A percentile compares a stretch with the other conserved stretches of the same genome.
Evolutionary conservation across 2,888 invertebrate genomes (phyloP).

Genomic region (Lycaena phlaeas): DNA sequence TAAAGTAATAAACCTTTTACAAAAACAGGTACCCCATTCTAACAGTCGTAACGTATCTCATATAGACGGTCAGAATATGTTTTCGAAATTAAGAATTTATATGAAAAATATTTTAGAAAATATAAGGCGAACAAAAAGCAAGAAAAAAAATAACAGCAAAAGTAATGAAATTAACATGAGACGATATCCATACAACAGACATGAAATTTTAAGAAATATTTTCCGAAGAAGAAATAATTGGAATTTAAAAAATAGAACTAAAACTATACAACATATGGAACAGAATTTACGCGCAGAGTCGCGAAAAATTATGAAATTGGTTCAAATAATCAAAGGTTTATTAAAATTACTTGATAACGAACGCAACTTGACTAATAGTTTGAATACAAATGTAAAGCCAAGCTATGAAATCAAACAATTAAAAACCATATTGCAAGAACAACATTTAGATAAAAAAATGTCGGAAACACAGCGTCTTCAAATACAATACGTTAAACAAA

Average conservation of each 20-base stretch:
- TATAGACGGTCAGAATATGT: conserved; percentile 14
- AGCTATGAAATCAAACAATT: conserved; percentile 32
- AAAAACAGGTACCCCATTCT: no score
- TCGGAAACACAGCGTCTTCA: conserved; percentile 31
- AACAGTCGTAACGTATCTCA: no score
- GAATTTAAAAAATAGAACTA: conserved; percentile 26
- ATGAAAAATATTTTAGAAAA: conserved; percentile 39
- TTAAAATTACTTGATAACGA: conserved; percentile 16
- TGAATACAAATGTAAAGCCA: conserved; percentile 16
- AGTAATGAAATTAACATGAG: conserved; percentile 29
- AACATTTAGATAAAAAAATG: conserved; percentile 22
- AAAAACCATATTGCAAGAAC: conserved; percentile 32
- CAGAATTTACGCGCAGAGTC: conserved; percentile 37
- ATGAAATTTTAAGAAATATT: not conserved
- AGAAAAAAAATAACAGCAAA: conserved; percentile 21
- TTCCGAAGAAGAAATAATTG: conserved; percentile 31
- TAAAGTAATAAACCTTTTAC: no score
- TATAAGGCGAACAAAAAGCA: conserved; percentile 19
- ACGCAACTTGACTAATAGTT: conserved; percentile 12
- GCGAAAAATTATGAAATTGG: conserved; percentile 33
- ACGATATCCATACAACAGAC: not conserved
- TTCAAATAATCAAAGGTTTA: conserved; percentile 41
- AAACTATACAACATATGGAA: conserved; percentile 33
- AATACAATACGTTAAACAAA: conserved; percentile 40
- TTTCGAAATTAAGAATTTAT: conserved; percentile 30